Percentiles rank a stretch among this genome's conserved stretches.
Conservation (phyloP, 2,888 invertebrate genomes). For the Capitulum mitella region DNA sequence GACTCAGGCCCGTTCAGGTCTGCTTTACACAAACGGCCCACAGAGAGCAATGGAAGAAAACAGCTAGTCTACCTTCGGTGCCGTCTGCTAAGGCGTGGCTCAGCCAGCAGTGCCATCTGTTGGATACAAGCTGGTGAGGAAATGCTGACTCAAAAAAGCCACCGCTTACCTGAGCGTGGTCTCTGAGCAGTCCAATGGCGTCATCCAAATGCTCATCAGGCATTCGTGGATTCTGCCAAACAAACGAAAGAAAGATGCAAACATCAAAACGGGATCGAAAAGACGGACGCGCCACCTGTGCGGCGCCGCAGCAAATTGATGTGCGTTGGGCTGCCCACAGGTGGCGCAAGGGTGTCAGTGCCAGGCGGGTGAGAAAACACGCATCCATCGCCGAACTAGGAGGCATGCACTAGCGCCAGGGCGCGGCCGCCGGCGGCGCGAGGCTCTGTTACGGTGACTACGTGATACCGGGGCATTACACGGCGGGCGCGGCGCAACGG, state of each 20-base stretch:
- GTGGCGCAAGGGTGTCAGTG: neutral
- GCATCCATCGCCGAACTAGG: neutral
- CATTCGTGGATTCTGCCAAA: neutral
- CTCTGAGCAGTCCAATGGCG: conserved; percentile 78
- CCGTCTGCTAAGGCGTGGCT: too few relatives aligned
- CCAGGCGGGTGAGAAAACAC: neutral
- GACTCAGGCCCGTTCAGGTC: too few relatives aligned
- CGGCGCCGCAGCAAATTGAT: conserved; percentile 37
- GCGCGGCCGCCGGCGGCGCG: neutral
- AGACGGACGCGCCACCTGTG: neutral
- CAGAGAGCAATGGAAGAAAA: too few relatives aligned
- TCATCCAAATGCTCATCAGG: conserved; percentile 62
- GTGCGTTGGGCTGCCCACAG: neutral
- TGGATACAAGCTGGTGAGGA: too few relatives aligned
- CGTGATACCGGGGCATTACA: too few relatives aligned
- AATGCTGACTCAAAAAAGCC: too few relatives aligned
- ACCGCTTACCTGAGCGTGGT: conserved; percentile 50
- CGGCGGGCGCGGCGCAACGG: too few relatives aligned
- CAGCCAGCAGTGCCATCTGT: too few relatives aligned
- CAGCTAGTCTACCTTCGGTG: too few relatives aligned
- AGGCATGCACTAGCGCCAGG: neutral
- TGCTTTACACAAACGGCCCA: too few relatives aligned
- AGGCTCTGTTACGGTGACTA: too few relatives aligned
- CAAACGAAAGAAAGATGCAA: neutral
- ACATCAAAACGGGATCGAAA: neutral